Conservation (phyloP, 2,797 vertebrate species). For the Hyperoplus lanceolatus region DNA sequence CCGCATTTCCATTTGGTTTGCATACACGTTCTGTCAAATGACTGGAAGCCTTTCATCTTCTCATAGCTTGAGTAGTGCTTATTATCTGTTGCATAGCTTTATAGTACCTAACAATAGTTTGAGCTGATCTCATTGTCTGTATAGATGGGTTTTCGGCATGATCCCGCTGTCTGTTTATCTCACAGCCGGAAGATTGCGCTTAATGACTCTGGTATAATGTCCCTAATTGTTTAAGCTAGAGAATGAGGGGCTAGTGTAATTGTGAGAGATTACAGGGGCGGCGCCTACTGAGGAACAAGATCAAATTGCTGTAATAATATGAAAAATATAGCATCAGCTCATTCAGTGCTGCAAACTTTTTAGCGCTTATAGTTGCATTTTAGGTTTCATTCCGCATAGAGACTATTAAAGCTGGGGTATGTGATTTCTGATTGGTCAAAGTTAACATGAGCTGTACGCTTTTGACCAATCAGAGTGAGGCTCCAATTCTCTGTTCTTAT, state of each 20-base stretch:
- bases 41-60: slow-evolving; percentile 51
- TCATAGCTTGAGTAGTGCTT: slow-evolving; percentile 16
- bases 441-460: no score
- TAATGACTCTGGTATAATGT: slow-evolving; percentile 68
- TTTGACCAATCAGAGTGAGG: not conserved
- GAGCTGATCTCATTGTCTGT: slow-evolving; percentile 51
- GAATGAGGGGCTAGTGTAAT: slow-evolving; percentile 61
- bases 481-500: not conserved
- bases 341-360: slow-evolving; percentile 4
- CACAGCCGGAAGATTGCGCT: slow-evolving; percentile 48
- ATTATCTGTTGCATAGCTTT: slow-evolving; percentile 35
- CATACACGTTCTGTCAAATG: slow-evolving; percentile 35
- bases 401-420: no score
- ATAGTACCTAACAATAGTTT: slow-evolving; percentile 33
- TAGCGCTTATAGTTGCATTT: slow-evolving; percentile 1
- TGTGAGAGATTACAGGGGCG: slow-evolving; percentile 60
- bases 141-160: slow-evolving; percentile 29
- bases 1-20: slow-evolving; percentile 20
- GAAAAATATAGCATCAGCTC: slow-evolving; percentile 4
- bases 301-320: slow-evolving; percentile 38
- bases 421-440: no score
- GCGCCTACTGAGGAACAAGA: slow-evolving; percentile 29
- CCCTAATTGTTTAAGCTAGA: slow-evolving; percentile 67
- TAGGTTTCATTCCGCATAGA: not conserved
- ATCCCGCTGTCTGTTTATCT: slow-evolving; percentile 46